phyloP scores from a whole-genome alignment of 2,888 invertebrate genomes.

The Luffia ferchaultella region DNA sequence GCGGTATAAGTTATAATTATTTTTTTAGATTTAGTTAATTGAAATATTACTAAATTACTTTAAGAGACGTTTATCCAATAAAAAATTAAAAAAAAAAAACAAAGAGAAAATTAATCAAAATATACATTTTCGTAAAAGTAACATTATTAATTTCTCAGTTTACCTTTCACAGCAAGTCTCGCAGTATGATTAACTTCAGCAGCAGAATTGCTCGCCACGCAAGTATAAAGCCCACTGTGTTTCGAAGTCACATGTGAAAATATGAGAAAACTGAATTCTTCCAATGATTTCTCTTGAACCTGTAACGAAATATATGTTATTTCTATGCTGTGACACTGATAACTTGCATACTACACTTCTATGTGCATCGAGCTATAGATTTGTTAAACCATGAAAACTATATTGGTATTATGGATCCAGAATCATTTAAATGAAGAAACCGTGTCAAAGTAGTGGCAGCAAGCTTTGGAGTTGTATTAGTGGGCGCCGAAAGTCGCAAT shows the following conservation, averaged over 20 bases:
- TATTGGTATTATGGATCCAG: too few relatives aligned
- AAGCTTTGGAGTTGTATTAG: too few relatives aligned
- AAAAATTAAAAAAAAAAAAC: background rate
- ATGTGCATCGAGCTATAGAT: too few relatives aligned
- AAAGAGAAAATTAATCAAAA: background rate
- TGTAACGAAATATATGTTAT: constrained; percentile 25
- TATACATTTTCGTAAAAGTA: background rate
- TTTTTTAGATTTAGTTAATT: too few relatives aligned
- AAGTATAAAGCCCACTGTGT: constrained; percentile 77
- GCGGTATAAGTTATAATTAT: too few relatives aligned
- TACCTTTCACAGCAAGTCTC: constrained; percentile 75
- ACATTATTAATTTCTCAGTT: background rate
- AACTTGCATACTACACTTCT: too few relatives aligned
- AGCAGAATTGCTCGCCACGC: constrained; percentile 75
- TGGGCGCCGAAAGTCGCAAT: too few relatives aligned
- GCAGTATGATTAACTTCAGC: constrained; percentile 76
- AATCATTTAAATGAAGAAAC: too few relatives aligned
- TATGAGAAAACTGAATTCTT: constrained; percentile 75
- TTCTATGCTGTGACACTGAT: too few relatives aligned
- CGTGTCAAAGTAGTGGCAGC: too few relatives aligned
- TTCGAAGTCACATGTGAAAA: constrained; percentile 75
- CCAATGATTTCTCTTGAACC: constrained; percentile 73
- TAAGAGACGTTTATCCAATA: background rate
- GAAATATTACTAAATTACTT: background rate
- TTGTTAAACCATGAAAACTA: too few relatives aligned